A percentile compares a stretch with the other conserved stretches of the same genome.
phyloP scores from a whole-genome alignment of 2,888 invertebrate species.

The Seira ritae region DNA sequence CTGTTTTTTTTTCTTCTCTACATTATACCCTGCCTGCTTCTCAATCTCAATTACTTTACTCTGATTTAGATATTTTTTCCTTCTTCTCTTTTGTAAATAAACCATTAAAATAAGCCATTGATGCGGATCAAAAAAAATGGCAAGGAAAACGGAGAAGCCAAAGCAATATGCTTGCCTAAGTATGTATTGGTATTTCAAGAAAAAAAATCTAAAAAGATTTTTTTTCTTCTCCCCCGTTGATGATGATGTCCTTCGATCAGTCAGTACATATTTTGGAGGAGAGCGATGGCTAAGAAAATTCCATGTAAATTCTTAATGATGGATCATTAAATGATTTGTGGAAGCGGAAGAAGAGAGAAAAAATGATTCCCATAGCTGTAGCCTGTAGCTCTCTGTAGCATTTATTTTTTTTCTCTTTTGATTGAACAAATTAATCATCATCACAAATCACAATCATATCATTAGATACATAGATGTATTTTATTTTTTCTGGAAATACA shows the following conservation, averaged over 20 bases:
- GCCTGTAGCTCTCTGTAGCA: too few species aligned
- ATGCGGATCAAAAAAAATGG: slow-evolving; percentile 27
- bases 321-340: slow-evolving; percentile 47
- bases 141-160: too few species aligned
- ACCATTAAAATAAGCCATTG: slow-evolving; percentile 49
- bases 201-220: not conserved
- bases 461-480: too few species aligned
- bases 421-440: slow-evolving; percentile 17
- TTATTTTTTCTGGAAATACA: not conserved
- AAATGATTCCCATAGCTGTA: slow-evolving; percentile 4
- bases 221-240: not conserved
- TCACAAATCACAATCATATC: too few species aligned
- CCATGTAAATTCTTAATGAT: slow-evolving; percentile 29
- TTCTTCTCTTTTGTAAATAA: slow-evolving; percentile 32
- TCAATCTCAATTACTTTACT: not conserved
- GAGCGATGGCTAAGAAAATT: slow-evolving; percentile 8
- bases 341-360: slow-evolving; percentile 35
- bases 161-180: too few species aligned
- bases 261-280: not conserved
- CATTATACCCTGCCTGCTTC: not conserved
- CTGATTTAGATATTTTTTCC: not conserved
- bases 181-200: slow-evolving; percentile 9
- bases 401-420: slow-evolving; percentile 2
- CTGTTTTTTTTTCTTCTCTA: not conserved
- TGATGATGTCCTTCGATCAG: not conserved